Evolutionary conservation across 2,113 vertebrate species (phyloP).

Genomic region (Pygoscelis adeliae): DNA sequence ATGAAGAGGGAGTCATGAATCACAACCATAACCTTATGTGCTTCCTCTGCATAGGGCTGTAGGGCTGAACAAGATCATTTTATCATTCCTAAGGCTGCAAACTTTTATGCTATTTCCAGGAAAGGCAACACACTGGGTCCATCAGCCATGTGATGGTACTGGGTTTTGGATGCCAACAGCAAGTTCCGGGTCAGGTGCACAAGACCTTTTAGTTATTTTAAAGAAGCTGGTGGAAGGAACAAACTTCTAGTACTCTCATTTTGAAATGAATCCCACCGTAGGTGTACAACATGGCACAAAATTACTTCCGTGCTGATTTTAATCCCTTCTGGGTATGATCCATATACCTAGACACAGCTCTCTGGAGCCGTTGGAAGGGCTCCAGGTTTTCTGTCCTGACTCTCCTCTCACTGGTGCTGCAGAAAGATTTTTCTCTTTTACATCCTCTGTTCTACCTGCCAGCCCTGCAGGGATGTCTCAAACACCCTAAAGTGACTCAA

Average conservation of each 20-base stretch:
- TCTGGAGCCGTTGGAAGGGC: neutral
- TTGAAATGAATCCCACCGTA: neutral
- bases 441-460: neutral
- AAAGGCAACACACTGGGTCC: neutral
- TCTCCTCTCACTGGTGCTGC: neutral
- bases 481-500: neutral
- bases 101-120: neutral
- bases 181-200: neutral
- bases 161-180: neutral
- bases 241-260: neutral
- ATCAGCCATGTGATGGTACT: neutral
- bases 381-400: neutral
- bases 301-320: neutral
- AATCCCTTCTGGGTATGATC: neutral
- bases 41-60: neutral
- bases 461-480: neutral
- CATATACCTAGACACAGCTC: neutral
- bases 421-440: neutral
- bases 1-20: neutral
- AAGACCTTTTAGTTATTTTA: neutral
- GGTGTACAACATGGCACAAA: neutral
- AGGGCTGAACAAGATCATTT: neutral
- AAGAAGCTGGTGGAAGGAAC: neutral
- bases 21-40: neutral
- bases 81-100: neutral